phyloP scores from a whole-genome alignment of 2,113 vertebrate species.

The Galemys pyrenaicus region DNA sequence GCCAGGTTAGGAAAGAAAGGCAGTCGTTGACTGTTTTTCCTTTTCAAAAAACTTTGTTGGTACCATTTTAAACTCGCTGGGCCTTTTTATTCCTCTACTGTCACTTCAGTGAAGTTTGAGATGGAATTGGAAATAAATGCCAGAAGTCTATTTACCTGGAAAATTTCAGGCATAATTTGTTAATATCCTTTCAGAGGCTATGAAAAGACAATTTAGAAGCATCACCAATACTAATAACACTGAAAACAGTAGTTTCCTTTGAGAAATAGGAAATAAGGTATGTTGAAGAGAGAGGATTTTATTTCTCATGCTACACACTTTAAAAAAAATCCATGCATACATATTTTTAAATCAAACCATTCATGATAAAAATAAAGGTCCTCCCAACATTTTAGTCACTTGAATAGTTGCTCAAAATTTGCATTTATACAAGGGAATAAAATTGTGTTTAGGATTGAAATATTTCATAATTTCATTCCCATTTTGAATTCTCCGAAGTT shows the following conservation, averaged over 20 bases:
- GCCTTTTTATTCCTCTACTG: not conserved
- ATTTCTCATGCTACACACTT: not conserved
- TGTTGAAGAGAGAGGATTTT: not conserved
- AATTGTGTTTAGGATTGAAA: constrained; percentile 6
- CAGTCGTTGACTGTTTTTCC: not conserved
- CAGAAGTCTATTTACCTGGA: constrained; percentile 9
- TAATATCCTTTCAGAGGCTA: not conserved
- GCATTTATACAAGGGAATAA: not conserved
- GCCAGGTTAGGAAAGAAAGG: not conserved
- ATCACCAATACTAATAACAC: not conserved
- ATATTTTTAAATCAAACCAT: not conserved
- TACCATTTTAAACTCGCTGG: not conserved
- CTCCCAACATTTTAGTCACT: not conserved
- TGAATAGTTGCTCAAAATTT: constrained; percentile 1
- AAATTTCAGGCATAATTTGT: not conserved
- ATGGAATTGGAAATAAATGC: constrained; percentile 42
- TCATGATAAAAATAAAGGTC: constrained; percentile 10
- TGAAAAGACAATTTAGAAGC: not conserved
- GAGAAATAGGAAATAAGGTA: not conserved
- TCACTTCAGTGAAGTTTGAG: constrained; percentile 27
- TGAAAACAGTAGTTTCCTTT: not conserved
- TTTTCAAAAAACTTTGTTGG: not conserved
- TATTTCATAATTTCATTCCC: constrained; percentile 42
- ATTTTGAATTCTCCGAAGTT: constrained; percentile 46
- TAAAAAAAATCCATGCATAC: not conserved